Base-by-base conservation (phyloP, 1,140 invertebrate species). In the Oscheius sp. region DNA sequence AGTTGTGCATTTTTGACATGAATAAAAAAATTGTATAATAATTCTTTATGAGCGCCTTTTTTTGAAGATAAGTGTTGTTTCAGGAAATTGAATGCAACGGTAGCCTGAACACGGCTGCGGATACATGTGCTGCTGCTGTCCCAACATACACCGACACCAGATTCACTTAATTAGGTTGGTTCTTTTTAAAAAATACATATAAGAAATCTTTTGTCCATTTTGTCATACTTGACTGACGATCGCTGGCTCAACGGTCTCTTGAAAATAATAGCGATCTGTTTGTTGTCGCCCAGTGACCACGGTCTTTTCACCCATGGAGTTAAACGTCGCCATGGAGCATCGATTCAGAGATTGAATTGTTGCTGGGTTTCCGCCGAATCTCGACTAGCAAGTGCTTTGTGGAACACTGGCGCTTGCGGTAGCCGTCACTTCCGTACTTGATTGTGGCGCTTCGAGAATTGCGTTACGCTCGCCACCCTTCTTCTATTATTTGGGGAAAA, bases 121-220 rank as follows among this genome's bases (percentile, higher is more conserved):
- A 55, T 55, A 55, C 49, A 55, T 55, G 49, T 55, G 49, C 49
- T 55, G 49, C 23, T 55, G 49, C 23, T 55, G 49, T 55, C 49
- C 49, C 49, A 55, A 55, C 23, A 55, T 55, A 55, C 49, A 55
- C 23, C 49, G 49, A 20, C 49, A 55, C 49, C 49, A 55, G 49
- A 55, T 55, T 20, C 49, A 55, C 49, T 23, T 55, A 55, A 55
- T 55, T 55, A 55, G 49, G 49, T 55, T 7, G 28, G 49, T 55
- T 23, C 4, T 26, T 55, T 7, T 7, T 55, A 42, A n/a, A 42
- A n/a, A 55, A 55, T 55, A 20, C 4, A 23, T 55, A 55, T 55
- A 4, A 55, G 4, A 55, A 7, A 55, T 55, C n/a, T n/a, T 42
- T 42, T 42, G 10, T 10, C 38, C n/a, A n/a, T 42, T 42, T 10